Percentiles rank a stretch among this genome's conserved stretches.
These are phyloP conservation scores for Thalassoma bifasciatum DNA, from an alignment of 2,113 vertebrate genomes.

Conservation along the genomic window DNA sequence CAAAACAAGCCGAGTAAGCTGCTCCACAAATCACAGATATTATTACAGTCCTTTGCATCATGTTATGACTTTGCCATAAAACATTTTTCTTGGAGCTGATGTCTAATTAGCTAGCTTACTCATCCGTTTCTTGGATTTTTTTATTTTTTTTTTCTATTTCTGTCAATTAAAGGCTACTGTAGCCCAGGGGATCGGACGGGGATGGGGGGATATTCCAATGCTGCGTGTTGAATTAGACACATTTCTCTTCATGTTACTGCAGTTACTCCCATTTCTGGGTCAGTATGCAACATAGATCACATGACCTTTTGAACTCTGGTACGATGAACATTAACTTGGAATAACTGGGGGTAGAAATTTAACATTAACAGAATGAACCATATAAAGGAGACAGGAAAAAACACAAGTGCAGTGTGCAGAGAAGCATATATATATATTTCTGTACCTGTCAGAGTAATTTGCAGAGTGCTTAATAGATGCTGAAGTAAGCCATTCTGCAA, in stretches of 20 bases:
- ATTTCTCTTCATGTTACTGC: constrained; percentile 2
- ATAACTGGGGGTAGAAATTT: too few species aligned
- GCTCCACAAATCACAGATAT: neutral
- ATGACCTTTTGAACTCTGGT: constrained; percentile 3
- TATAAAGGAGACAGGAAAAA: too few species aligned
- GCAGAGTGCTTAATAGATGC: neutral
- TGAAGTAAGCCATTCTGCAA: neutral
- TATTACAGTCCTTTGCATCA: constrained; percentile 55
- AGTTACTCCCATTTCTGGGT: neutral
- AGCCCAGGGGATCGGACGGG: constrained; percentile 4
- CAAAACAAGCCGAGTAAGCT: neutral
- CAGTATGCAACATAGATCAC: neutral
- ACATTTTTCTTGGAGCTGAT: neutral
- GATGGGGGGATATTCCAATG: neutral
- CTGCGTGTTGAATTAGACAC: neutral
- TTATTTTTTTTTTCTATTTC: constrained; percentile 1
- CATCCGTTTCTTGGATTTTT: neutral
- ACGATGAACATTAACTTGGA: too few species aligned
- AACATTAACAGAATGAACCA: too few species aligned
- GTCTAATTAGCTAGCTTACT: constrained; percentile 47
- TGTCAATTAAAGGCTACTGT: constrained; percentile 1
- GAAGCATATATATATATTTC: neutral
- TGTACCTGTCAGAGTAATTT: neutral
- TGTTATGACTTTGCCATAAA: neutral
- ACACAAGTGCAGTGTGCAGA: too few species aligned